Conservation (phyloP, 92 coral and sea anemone species). For the Siderastrea siderea region DNA sequence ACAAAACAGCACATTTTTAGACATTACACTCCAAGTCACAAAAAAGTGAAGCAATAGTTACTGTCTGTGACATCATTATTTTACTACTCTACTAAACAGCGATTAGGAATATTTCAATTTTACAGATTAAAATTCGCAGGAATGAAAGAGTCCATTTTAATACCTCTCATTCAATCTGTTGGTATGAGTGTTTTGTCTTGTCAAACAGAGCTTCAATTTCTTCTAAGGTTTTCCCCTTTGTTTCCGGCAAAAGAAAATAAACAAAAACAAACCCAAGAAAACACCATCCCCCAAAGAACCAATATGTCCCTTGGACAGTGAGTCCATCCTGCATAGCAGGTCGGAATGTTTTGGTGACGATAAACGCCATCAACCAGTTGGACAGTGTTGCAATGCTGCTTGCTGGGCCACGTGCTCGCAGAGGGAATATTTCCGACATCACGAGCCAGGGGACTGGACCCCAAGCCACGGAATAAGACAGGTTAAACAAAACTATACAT, state of each 20-base stretch:
- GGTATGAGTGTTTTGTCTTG: not conserved
- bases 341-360: constrained; percentile 77
- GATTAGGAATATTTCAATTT: too few species aligned
- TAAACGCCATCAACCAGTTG: constrained; percentile 74
- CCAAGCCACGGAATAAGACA: constrained; percentile 78
- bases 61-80: too few species aligned
- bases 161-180: too few species aligned
- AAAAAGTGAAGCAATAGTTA: too few species aligned
- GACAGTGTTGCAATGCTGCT: constrained; percentile 70
- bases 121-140: too few species aligned
- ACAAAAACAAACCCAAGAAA: constrained; percentile 78
- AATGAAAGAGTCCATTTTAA: too few species aligned
- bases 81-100: too few species aligned
- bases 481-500: constrained; percentile 55
- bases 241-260: constrained; percentile 80
- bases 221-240: constrained; percentile 88
- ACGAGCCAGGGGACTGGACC: constrained; percentile 92
- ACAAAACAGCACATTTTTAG: too few species aligned
- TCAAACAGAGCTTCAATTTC: constrained; percentile 83
- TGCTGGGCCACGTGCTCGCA: constrained; percentile 80
- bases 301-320: constrained; percentile 72
- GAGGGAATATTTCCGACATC: constrained; percentile 82
- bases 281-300: constrained; percentile 86
- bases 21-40: too few species aligned
- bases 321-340: constrained; percentile 51